A percentile compares a stretch with the other conserved stretches of the same genome.
These are phyloP conservation scores for Mythimna pallens DNA, from an alignment of 2,888 invertebrate genomes.

Conservation along the genomic window DNA sequence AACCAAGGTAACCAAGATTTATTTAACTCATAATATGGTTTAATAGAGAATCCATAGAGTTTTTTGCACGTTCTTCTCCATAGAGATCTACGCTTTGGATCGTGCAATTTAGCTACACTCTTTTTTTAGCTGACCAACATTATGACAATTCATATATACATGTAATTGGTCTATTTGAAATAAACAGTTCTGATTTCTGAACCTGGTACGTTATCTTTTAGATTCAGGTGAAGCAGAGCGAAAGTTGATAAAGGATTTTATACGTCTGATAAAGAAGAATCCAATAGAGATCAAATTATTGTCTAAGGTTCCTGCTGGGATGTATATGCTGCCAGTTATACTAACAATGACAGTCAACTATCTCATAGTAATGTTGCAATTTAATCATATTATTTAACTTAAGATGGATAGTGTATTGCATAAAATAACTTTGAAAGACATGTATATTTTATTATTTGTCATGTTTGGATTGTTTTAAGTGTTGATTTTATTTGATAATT, in stretches of 20 bases:
- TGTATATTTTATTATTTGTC: not conserved
- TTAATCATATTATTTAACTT: slow-evolving; percentile 10
- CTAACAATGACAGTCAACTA: slow-evolving; percentile 12
- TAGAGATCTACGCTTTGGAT: too few species aligned
- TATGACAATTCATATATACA: too few species aligned
- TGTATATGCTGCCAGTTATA: not conserved
- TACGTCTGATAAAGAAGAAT: slow-evolving; percentile 12
- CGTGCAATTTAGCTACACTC: too few species aligned
- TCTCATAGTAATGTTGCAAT: slow-evolving; percentile 22
- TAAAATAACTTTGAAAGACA: not conserved
- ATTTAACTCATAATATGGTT: too few species aligned
- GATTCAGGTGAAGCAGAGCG: not conserved
- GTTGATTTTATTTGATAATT: too few species aligned
- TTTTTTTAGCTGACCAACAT: too few species aligned
- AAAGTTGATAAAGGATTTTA: slow-evolving; percentile 10
- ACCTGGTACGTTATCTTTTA: not conserved
- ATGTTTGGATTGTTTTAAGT: too few species aligned
- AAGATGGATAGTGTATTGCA: not conserved
- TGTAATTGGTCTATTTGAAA: too few species aligned
- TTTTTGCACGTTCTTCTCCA: too few species aligned
- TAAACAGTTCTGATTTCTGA: too few species aligned
- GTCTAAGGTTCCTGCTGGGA: slow-evolving; percentile 13
- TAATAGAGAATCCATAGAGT: too few species aligned
- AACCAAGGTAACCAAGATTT: too few species aligned
- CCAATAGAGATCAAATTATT: not conserved